Evolutionary conservation across 2,888 invertebrate genomes (phyloP), one percentile per base, ranked within the genome.

Genomic region (Strigamia crassipes): DNA sequence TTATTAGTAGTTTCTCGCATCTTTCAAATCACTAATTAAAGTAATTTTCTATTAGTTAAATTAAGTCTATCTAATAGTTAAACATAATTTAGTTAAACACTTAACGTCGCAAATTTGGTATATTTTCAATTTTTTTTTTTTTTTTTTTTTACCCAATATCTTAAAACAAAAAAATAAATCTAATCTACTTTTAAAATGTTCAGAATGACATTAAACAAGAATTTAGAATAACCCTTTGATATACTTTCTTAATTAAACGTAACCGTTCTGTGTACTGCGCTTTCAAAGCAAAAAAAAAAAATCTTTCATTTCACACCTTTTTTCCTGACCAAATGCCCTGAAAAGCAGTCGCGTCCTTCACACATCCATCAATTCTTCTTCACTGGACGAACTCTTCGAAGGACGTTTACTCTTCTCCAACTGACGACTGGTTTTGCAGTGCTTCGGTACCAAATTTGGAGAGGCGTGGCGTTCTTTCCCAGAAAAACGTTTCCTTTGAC

Each of bases 381-480:
- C 81, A 61, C 81, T 81, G 18, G 81, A 81, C 12, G 81, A 81
- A 66, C 81, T 42, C 38, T 73, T 73, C n/a, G 31, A 31, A 13
- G 18, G 51, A n/a, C 51, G 46, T 23, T 34, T 31, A 31, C 46
- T 46, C 23, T 31, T 34, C 56, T 51, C 23, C 31, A 9, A 46
- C 15, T 79, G 79, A 51, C 80, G 51, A 34, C 31, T 51, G 31
- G 56, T 21, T 51, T 80, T 80, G 23, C 31, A 31, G 23, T 46
- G 34, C 21, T 81, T 61, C 9, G 38, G 38, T 18, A 34, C 34
- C 15, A 18, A 34, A 21, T 66, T 31, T n/a, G 81, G 66, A n/a
- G 81, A 81, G 23, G 18, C n/a, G 73, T 12, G 34, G n/a, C 81
- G 61, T 42, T 81, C 61, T 66, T 66, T 61, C 8, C n/a, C 38